Conservation (phyloP, 2,888 invertebrate species). For the Ormyrus nitidulus region DNA sequence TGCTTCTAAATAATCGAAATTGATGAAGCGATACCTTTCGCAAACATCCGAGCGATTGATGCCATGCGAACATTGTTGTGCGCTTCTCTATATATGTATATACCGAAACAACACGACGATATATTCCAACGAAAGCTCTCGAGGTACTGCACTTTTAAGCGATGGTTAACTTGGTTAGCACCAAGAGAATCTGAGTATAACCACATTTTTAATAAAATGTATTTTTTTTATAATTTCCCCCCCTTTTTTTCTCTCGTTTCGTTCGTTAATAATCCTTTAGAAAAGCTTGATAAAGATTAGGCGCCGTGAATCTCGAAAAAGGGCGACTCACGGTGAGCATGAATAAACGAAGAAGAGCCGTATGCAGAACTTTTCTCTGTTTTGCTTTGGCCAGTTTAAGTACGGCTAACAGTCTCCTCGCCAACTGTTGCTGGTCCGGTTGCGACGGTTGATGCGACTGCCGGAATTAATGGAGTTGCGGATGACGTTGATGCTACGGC, state of each 20-base stretch:
- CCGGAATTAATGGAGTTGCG: not conserved
- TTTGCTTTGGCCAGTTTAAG: slow-evolving; percentile 31
- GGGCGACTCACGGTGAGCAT: slow-evolving; percentile 30
- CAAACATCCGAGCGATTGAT: slow-evolving; percentile 14
- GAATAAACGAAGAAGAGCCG: slow-evolving; percentile 26
- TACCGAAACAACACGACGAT: slow-evolving; percentile 23
- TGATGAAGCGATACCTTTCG: slow-evolving; percentile 26
- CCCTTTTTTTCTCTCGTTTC: slow-evolving; percentile 2
- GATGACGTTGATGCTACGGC: not conserved
- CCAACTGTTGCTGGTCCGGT: not conserved
- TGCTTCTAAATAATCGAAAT: slow-evolving; percentile 27
- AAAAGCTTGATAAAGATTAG: slow-evolving; percentile 56
- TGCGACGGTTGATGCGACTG: not conserved
- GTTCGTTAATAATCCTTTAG: slow-evolving; percentile 50
- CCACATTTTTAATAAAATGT: slow-evolving; percentile 23
- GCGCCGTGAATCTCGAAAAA: slow-evolving; percentile 45
- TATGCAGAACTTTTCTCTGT: slow-evolving; percentile 22
- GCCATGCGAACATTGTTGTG: slow-evolving; percentile 32
- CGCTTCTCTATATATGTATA: slow-evolving; percentile 34
- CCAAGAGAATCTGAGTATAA: slow-evolving; percentile 55
- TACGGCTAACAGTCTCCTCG: slow-evolving; percentile 37
- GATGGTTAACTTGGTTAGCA: slow-evolving; percentile 58
- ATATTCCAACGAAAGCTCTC: slow-evolving; percentile 50
- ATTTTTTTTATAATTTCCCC: not conserved
- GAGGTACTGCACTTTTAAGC: slow-evolving; percentile 45